These are phyloP conservation scores for Heliocidaris tuberculata DNA, from an alignment of 35 echinoderm and acorn worm species.

Conservation along the genomic window DNA sequence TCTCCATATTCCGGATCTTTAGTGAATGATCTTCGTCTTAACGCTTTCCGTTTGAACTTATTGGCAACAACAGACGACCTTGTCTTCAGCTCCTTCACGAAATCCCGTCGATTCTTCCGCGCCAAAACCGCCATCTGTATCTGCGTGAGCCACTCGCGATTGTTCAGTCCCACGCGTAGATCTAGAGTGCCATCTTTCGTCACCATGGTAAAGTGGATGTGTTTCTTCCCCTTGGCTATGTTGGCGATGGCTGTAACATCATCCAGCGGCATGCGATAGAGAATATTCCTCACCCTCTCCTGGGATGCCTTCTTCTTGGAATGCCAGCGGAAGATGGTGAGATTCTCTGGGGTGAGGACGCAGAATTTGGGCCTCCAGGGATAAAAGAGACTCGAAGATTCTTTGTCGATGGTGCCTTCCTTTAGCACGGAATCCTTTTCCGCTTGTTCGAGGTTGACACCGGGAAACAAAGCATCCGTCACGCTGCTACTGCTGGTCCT, in stretches of 20 bases:
- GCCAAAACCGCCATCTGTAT: constrained; percentile 82
- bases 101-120: constrained; percentile 60
- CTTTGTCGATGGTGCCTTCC: constrained; percentile 78
- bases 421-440: constrained; percentile 63
- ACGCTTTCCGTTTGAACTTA: constrained; percentile 69
- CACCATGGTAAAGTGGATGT: constrained; percentile 78
- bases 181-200: constrained; percentile 82
- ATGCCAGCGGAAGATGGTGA: constrained; percentile 71
- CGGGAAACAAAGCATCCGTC: constrained; percentile 23
- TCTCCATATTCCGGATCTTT: constrained; percentile 88
- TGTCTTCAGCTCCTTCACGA: constrained; percentile 79
- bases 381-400: constrained; percentile 73
- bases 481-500: constrained; percentile 32
- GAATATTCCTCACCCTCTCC: constrained; percentile 49
- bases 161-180: constrained; percentile 57
- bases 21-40: constrained; percentile 68
- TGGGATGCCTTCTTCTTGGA: constrained; percentile 51
- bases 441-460: constrained; percentile 33
- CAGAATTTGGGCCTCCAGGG: constrained; percentile 79
- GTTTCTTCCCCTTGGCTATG: constrained; percentile 68
- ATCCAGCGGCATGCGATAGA: constrained; percentile 73
- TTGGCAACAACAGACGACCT: constrained; percentile 81
- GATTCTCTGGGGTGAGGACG: constrained; percentile 67
- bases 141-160: constrained; percentile 85
- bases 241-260: constrained; percentile 84